phyloP scores from a whole-genome alignment of 1,140 invertebrate genomes.

The Apis dorsata region DNA sequence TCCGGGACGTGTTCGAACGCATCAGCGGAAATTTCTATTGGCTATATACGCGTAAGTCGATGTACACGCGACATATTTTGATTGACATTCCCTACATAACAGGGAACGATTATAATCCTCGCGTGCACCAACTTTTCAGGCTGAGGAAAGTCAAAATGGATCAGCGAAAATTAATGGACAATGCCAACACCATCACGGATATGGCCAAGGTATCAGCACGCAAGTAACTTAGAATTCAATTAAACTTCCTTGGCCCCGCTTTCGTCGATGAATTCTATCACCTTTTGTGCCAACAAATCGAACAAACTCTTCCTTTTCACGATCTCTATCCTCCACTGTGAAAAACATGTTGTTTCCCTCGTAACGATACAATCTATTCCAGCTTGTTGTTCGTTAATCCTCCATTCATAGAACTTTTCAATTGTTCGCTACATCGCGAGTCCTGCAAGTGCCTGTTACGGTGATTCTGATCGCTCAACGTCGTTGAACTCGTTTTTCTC shows the following conservation, averaged over 20 bases:
- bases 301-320: slow-evolving; percentile 12
- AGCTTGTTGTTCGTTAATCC: not conserved
- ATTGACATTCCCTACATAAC: too few species aligned
- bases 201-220: slow-evolving; percentile 96
- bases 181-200: slow-evolving; percentile 99
- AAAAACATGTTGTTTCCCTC: not conserved
- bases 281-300: not conserved
- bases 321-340: not conserved
- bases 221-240: slow-evolving; percentile 33
- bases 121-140: slow-evolving; percentile 82
- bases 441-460: not conserved
- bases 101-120: slow-evolving; percentile 33
- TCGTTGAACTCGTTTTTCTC: not conserved
- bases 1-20: slow-evolving; percentile 95
- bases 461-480: not conserved
- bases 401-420: not conserved
- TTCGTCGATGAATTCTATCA: not conserved
- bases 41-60: slow-evolving; percentile 98
- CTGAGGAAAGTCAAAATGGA: slow-evolving; percentile 99
- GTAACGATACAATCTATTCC: not conserved
- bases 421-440: not conserved
- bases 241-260: not conserved
- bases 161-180: slow-evolving; percentile 99
- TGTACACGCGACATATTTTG: not conserved
- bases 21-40: slow-evolving; percentile 99